Conservation (phyloP, 2,888 invertebrate genomes). For the Apamea monoglypha region DNA sequence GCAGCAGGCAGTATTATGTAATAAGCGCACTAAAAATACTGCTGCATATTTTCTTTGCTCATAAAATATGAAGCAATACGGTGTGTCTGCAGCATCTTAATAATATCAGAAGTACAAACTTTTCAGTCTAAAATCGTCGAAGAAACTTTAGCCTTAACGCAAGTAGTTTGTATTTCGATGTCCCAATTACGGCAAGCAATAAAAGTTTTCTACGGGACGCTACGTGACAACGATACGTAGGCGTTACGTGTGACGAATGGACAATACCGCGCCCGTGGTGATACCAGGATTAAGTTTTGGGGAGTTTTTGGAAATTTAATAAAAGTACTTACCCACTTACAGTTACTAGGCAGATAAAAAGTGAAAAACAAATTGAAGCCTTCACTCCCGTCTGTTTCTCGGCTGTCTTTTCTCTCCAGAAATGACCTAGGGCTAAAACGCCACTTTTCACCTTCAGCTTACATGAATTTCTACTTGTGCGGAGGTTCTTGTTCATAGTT, state of each 20-base stretch:
- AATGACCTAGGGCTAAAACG: neutral
- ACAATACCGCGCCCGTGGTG: slow-evolving; percentile 70
- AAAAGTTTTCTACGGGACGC: slow-evolving; percentile 82
- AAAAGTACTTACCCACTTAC: neutral
- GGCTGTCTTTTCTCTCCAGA: neutral
- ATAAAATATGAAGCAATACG: neutral
- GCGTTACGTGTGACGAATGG: slow-evolving; percentile 86
- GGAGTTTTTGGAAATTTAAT: neutral
- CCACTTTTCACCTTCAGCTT: neutral
- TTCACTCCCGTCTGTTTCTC: neutral
- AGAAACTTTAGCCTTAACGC: slow-evolving; percentile 65
- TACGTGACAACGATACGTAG: slow-evolving; percentile 83
- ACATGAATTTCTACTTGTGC: neutral
- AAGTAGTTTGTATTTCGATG: slow-evolving; percentile 74
- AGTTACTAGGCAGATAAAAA: neutral
- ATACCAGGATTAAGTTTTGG: slow-evolving; percentile 49
- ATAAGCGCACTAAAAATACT: neutral
- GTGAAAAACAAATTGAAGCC: neutral
- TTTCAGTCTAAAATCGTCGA: slow-evolving; percentile 57
- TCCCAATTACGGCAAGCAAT: slow-evolving; percentile 83
- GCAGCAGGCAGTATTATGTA: neutral
- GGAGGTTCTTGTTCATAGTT: neutral
- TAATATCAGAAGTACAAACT: slow-evolving; percentile 5
- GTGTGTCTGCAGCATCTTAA: neutral
- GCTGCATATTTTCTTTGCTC: neutral